Percentiles rank a stretch among this genome's conserved stretches.
These are phyloP conservation scores for Apodemia mormo DNA, from an alignment of 2,888 invertebrate genomes.

Conservation along the genomic window DNA sequence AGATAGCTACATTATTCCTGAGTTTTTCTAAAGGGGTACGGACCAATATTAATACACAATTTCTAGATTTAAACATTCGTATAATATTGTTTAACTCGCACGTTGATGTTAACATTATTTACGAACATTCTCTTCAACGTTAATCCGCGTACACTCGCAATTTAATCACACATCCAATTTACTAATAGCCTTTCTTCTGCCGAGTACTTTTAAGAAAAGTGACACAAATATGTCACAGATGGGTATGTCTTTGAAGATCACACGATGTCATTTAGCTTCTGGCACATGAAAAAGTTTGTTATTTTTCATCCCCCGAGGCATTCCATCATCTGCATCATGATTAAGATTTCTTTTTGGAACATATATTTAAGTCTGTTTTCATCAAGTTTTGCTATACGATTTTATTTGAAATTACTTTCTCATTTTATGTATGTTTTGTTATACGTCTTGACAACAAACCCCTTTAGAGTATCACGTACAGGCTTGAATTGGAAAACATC, in stretches of 20 bases:
- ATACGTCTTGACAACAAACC: background rate
- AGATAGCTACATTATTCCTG: too few species aligned
- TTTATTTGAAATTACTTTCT: background rate
- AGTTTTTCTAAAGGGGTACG: too few species aligned
- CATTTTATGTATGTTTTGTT: background rate
- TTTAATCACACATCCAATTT: slow-evolving; percentile 23
- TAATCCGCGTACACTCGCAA: slow-evolving; percentile 9
- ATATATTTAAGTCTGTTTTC: background rate
- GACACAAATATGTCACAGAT: slow-evolving; percentile 23
- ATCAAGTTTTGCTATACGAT: background rate
- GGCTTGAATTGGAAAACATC: background rate
- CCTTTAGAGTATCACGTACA: background rate
- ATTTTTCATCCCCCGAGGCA: slow-evolving; percentile 23
- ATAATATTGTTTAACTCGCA: too few species aligned
- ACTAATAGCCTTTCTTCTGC: slow-evolving; percentile 22
- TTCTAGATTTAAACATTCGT: too few species aligned
- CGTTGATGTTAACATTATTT: background rate
- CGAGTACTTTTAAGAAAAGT: slow-evolving; percentile 8
- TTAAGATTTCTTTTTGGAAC: slow-evolving; percentile 12
- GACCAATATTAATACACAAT: too few species aligned
- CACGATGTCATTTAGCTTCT: slow-evolving; percentile 19
- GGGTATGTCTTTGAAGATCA: slow-evolving; percentile 20
- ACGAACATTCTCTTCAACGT: background rate
- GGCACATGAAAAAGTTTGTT: slow-evolving; percentile 25
- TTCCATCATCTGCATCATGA: slow-evolving; percentile 14